Evolutionary conservation across 2,113 vertebrate species (phyloP), one percentile per base, ranked within the genome.

Genomic region (Rhipidura dahli): DNA sequence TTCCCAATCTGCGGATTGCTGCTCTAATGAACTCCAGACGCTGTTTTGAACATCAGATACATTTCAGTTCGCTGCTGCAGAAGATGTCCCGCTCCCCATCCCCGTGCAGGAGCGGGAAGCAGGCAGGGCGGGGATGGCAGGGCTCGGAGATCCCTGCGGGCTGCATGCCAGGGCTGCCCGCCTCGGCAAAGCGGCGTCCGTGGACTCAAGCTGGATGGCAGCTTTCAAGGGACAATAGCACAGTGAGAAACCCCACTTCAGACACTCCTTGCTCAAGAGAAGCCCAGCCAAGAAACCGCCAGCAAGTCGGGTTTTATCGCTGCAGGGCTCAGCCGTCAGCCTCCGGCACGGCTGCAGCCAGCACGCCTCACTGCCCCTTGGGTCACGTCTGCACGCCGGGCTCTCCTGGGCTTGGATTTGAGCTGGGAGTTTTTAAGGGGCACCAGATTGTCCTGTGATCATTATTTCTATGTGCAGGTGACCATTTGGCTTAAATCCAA

Each of bases 11-110:
- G 91, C 3, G 61, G 91, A 37, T 76, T 72, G 90, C 91, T 12
- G 65, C 84, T 87, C 84, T 97, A 96, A 96, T 68, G 53, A 96
- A 20, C 89, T 95, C 95, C 96, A 97, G 95, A 89, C 85, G 11
- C 71, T 75, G 93, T 91, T 95, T 89, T 81, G 73, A 92, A 96
- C 68, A 77, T 51, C 87, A 94, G 91, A 82, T 24, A 49, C 40
- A 4, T 51, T 82, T 37, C 56, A 6, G 49, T 30, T 39, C 4
- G 69, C 89, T 82, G 94, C 77, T 94, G 66, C 77, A n/a, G 87
- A 28, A 79, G 87, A 37, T 78, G 19, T 57, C 35, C 50, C 51
- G 57, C 69, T 87, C 27, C 76, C 40, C 72, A 5, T 14, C 59
- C 49, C 51, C 0, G 4, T 1, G 75, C 28, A 7, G 82, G 42